Conservation (phyloP, 2,888 invertebrate species). For the Brachycybe producta region DNA sequence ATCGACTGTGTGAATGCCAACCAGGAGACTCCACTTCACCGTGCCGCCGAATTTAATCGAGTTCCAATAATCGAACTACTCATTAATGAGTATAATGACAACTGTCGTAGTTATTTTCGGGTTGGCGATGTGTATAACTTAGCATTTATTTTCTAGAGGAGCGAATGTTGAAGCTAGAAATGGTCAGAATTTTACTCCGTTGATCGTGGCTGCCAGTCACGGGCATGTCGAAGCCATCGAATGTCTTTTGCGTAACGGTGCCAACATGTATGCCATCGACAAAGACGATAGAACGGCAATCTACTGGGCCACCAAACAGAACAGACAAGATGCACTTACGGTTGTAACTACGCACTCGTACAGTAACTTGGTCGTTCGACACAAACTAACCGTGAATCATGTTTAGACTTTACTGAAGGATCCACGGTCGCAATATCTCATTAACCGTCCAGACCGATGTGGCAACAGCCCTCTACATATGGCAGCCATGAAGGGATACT, state of each 20-base stretch:
- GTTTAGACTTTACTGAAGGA: constrained; percentile 18
- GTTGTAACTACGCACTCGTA: too few relatives aligned
- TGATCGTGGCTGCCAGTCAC: constrained; percentile 35
- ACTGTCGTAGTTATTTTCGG: too few relatives aligned
- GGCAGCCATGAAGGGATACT: constrained; percentile 35
- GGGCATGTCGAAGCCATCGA: constrained; percentile 33
- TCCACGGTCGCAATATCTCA: constrained; percentile 26
- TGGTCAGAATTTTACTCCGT: constrained; percentile 36
- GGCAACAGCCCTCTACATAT: constrained; percentile 38
- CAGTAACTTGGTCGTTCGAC: not conserved
- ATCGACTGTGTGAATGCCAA: constrained; percentile 34
- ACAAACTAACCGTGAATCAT: not conserved
- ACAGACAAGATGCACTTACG: constrained; percentile 31
- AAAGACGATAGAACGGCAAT: constrained; percentile 37
- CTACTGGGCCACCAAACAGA: constrained; percentile 35
- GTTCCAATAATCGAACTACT: constrained; percentile 32
- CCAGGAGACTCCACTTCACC: constrained; percentile 37
- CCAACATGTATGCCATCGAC: constrained; percentile 33
- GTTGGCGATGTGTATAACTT: not conserved
- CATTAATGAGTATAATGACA: too few relatives aligned
- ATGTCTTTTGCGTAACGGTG: constrained; percentile 31
- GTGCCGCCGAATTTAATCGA: constrained; percentile 34
- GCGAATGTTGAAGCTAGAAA: constrained; percentile 33
- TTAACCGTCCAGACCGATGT: constrained; percentile 36
- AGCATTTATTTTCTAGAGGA: constrained; percentile 26